Conservation (phyloP, 2,113 vertebrate genomes). For the Sorex fumeus region DNA sequence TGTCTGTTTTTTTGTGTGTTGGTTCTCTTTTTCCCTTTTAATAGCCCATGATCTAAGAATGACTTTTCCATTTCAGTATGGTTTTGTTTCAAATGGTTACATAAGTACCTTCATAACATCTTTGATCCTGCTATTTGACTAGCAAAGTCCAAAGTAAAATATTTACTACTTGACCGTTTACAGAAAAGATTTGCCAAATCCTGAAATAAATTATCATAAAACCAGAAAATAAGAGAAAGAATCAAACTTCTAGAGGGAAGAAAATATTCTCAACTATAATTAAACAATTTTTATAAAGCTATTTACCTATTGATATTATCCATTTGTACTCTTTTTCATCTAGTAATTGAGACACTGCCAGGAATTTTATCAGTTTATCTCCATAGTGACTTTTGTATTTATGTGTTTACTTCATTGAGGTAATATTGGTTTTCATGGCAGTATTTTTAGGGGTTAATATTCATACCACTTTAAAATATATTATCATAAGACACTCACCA, state of each 20-base stretch:
- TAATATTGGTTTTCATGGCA: too few relatives aligned
- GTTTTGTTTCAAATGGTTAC: constrained; percentile 60
- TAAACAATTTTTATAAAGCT: neutral
- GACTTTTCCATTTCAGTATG: constrained; percentile 27
- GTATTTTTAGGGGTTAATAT: too few relatives aligned
- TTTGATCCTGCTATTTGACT: constrained; percentile 36
- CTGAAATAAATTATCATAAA: neutral
- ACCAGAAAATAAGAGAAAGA: neutral
- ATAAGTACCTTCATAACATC: constrained; percentile 16
- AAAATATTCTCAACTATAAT: neutral
- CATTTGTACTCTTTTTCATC: neutral
- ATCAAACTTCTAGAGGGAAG: neutral
- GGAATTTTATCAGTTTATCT: neutral
- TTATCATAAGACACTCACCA: too few relatives aligned
- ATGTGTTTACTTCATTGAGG: too few relatives aligned
- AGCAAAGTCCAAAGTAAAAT: constrained; percentile 31
- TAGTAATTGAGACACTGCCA: neutral
- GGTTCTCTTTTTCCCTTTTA: neutral
- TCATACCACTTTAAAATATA: too few relatives aligned
- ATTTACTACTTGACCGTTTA: constrained; percentile 23
- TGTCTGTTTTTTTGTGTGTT: neutral
- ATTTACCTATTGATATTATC: neutral
- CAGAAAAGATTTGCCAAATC: neutral
- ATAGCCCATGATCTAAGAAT: neutral
- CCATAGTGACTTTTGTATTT: neutral